Percentiles rank a stretch among this genome's conserved stretches.
Evolutionary conservation across 2,113 vertebrate species (phyloP).

Genomic region (Oreotrochilus melanogaster): DNA sequence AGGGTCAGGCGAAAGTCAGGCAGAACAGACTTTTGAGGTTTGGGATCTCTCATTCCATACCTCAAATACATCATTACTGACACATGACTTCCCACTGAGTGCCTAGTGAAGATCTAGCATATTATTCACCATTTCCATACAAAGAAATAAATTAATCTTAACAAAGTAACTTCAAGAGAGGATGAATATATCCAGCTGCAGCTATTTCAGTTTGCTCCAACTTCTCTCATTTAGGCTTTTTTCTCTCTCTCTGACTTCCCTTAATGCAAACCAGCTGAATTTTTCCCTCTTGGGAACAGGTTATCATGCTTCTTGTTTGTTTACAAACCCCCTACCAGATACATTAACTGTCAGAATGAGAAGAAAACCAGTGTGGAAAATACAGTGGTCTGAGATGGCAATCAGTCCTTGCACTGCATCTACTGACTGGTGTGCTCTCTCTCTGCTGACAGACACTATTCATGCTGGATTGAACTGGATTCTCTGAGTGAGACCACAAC

Average conservation of each 20-base stretch:
- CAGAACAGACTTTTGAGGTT: neutral
- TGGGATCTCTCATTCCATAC: neutral
- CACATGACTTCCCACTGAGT: accelerated
- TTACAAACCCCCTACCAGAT: neutral
- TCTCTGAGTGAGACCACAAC: neutral
- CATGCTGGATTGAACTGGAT: neutral
- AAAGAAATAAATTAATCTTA: neutral
- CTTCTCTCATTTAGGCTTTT: neutral
- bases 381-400: accelerated
- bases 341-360: neutral
- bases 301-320: neutral
- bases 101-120: neutral
- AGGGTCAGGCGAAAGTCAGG: neutral
- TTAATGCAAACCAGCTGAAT: neutral
- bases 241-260: neutral
- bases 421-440: neutral
- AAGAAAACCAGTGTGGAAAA: neutral
- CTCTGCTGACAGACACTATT: neutral
- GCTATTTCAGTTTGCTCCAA: neutral
- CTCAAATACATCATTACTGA: neutral
- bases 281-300: neutral
- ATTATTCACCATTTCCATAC: neutral
- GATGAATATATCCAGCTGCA: neutral
- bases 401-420: neutral
- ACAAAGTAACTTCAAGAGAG: neutral